Conservation (phyloP, 23 tunicate species). For the Botrylloides violaceus region DNA sequence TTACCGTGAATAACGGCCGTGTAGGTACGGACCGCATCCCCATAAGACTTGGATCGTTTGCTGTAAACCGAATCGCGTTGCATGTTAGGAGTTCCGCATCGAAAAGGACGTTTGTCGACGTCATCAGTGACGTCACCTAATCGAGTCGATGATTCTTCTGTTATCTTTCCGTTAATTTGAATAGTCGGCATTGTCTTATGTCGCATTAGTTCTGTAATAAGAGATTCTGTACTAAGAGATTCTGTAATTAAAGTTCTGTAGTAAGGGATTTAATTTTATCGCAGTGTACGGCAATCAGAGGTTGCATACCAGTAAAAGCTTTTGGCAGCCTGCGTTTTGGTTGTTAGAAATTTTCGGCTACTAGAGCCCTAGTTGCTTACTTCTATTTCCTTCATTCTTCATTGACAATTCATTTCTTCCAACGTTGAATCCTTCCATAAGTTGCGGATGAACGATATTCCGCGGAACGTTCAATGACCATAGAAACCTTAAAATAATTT, state of each 20-base stretch:
- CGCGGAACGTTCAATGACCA: conserved; percentile 81
- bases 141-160: neutral
- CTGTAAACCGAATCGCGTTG: neutral
- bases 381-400: too few species aligned
- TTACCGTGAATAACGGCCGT: conserved; percentile 13
- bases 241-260: neutral
- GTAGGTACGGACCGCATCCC: conserved; percentile 69
- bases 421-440: conserved; percentile 40
- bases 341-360: too few species aligned
- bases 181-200: conserved; percentile 4
- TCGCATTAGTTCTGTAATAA: neutral
- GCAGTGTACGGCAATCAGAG: too few species aligned
- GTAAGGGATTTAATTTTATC: neutral
- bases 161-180: neutral
- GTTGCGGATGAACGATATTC: conserved; percentile 48
- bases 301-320: too few species aligned
- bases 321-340: too few species aligned
- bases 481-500: conserved; percentile 45
- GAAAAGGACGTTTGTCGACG: conserved; percentile 28
- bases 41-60: conserved; percentile 49
- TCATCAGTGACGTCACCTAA: conserved; percentile 14
- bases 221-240: too few species aligned
- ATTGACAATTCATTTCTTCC: neutral
- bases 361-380: too few species aligned
- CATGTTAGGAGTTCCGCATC: conserved; percentile 68